Percentiles rank a stretch among this genome's conserved stretches.
Evolutionary conservation across 2,888 invertebrate genomes (phyloP).

Genomic region (Neoitamus cyanurus): DNA sequence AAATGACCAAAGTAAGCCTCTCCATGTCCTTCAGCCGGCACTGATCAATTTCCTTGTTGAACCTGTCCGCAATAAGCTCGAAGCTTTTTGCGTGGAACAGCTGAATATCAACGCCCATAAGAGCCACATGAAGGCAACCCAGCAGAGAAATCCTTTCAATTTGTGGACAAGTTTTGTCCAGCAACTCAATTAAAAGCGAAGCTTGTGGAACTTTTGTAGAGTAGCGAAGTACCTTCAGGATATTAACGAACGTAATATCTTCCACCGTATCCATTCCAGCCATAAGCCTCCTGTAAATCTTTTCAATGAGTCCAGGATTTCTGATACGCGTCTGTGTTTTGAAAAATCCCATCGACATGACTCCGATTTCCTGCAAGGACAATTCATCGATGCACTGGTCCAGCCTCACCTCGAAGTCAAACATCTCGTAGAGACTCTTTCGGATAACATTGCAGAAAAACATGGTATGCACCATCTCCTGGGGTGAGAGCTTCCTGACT

Average conservation of each 20-base stretch:
- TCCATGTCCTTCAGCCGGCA: conserved; percentile 81
- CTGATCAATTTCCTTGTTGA: conserved; percentile 66
- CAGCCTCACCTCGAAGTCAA: conserved; percentile 74
- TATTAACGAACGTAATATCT: conserved; percentile 74
- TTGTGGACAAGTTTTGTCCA: conserved; percentile 70
- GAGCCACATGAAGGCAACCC: conserved; percentile 74
- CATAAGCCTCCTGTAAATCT: conserved; percentile 69
- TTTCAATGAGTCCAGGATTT: conserved; percentile 67
- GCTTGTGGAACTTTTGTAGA: conserved; percentile 68
- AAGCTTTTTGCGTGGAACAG: conserved; percentile 67
- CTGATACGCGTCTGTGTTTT: conserved; percentile 77
- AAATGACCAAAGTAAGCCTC: conserved; percentile 73
- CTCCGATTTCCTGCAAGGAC: conserved; percentile 74
- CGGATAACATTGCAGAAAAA: conserved; percentile 75
- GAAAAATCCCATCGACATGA: conserved; percentile 82
- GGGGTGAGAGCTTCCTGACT: conserved; percentile 70
- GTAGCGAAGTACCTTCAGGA: conserved; percentile 72
- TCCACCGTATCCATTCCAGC: conserved; percentile 69
- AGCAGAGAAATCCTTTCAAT: conserved; percentile 72
- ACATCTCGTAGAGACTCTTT: conserved; percentile 70
- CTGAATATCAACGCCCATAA: conserved; percentile 71
- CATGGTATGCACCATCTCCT: conserved; percentile 75
- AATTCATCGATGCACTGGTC: conserved; percentile 69
- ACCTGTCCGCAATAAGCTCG: conserved; percentile 68
- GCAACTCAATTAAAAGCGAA: conserved; percentile 67